Evolutionary conservation across 37 sponge, comb jelly and placozoan species (phyloP).

Genomic region (Chondrilla cf. caribensis): DNA sequence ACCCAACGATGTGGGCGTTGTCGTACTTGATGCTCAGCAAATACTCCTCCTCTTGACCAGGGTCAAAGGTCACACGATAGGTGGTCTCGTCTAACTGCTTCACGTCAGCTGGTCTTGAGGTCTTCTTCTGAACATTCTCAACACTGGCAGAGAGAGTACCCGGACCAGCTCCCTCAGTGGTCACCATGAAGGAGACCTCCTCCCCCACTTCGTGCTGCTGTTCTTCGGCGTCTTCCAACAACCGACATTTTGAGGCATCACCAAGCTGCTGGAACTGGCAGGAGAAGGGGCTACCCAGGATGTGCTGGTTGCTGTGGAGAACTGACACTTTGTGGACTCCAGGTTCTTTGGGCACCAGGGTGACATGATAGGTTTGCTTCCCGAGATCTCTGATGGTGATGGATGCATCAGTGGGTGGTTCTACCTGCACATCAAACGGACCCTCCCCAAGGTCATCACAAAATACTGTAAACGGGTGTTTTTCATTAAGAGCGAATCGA

Average conservation of each 20-base stretch:
- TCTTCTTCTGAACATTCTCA: constrained; percentile 42
- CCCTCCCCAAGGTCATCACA: constrained; percentile 69
- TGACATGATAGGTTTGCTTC: constrained; percentile 56
- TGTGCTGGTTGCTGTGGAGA: constrained; percentile 66
- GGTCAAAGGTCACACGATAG: constrained; percentile 55
- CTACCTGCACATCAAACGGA: constrained; percentile 28
- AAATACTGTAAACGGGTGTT: constrained; percentile 65
- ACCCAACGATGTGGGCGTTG: constrained; percentile 67
- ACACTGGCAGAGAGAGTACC: constrained; percentile 58
- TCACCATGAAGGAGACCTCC: constrained; percentile 40
- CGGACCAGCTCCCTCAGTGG: constrained; percentile 67
- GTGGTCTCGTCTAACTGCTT: constrained; percentile 32
- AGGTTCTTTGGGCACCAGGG: constrained; percentile 48
- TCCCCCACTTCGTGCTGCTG: constrained; percentile 27
- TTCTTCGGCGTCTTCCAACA: constrained; percentile 47
- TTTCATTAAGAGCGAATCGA: constrained; percentile 45
- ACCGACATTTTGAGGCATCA: constrained; percentile 66
- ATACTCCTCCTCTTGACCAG: constrained; percentile 54
- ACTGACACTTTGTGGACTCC: constrained; percentile 58
- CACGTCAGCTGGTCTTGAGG: constrained; percentile 26
- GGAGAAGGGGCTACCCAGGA: constrained; percentile 78
- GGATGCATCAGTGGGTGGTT: constrained; percentile 40
- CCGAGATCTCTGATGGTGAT: constrained; percentile 21
- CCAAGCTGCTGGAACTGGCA: constrained; percentile 52
- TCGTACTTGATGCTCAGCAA: constrained; percentile 66